Evolutionary conservation across 2,797 vertebrate species (phyloP), one percentile per base, ranked within the genome.

Genomic region (Leptoclinus maculatus): DNA sequence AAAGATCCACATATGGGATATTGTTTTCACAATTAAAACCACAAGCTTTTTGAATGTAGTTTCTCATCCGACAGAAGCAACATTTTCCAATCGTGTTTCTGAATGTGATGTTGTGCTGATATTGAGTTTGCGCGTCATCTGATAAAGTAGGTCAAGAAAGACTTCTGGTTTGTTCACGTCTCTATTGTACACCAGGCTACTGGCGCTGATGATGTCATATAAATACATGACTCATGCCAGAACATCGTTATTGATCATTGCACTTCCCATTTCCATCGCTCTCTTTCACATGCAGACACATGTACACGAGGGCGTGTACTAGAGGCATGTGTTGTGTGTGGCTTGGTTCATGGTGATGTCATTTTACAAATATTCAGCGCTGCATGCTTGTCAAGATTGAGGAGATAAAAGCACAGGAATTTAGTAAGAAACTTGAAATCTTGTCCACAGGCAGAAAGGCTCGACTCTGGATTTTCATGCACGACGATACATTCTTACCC

Each of bases 401-500:
- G 25, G 76, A 79, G 79, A 84, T 85, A 38, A 87, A 85, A 87
- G 78, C 43, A 60, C 62, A 85, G 74, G 77, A 84, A 85, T 79
- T 67, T 66, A 19, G 43, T 68, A 38, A 57, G 63, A 65, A 53
- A 68, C 69, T 68, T 70, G 69, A 53, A 79, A 80, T 84, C 66
- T 71, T 68, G 34, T 63, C 67, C 53, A 69, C 21, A 29, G 53
- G 53, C 80, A 71, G 45, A 65, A 69, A 60, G 5, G 14, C 57
- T 74, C 5, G 8, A 66, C 71, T 79, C 34, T 77, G 8, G 57
- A 75, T 76, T 69, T 59, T 39, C 51, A 74, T 16, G 12, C 71
- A 45, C 39, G 23, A 75, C 5, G 17, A 60, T n/a, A 39, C 32
- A 77, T 72, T 73, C 53, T 63, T 79, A 69, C 3, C 27, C 66